Evolutionary conservation across 2,113 vertebrate genomes (phyloP), one percentile per base, ranked within the genome.

Genomic region (Malaclemys terrapin): DNA sequence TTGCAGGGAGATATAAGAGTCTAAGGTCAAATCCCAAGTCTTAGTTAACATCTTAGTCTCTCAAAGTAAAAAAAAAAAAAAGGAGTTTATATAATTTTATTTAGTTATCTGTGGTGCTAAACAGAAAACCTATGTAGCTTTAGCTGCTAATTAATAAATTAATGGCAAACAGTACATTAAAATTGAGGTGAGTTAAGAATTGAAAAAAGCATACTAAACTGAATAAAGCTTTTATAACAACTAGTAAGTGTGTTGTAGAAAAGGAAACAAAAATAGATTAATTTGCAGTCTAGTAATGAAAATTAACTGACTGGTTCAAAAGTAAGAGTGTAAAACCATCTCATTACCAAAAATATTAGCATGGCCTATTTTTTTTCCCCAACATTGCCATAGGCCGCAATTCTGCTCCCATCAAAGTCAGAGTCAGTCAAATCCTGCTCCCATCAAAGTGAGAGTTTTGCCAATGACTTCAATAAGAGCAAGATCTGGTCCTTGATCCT

Each of bases 121-220:
- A 84, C 38, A 87, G 52, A 2, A 1, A 83, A n/a, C 2, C 11
- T 90, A 52, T 8, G 17, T 87, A 91, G 86, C 69, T 69, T 92
- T 87, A 78, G 94, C 56, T 90, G 59, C 14, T 96, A 97, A 95
- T 90, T 93, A 95, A 90, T 76, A 98, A 96, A 97, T 42, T 93
- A 95, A 96, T 91, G 65, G 56, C 80, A 14, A 17, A 53, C 92
- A 95, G 52, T 42, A 87, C 38, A 85, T 95, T 62, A 92, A 91
- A 95, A 78, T 79, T 94, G 27, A 78, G 72, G 96, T 27, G 84
- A 56, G 31, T 62, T 78, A 95, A 16, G 17, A 11, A 84, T 76
- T 35, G 87, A 85, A 75, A 86, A 95, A 97, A 96, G 57, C 94
- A 86, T 13, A 72, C 24, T 76, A 95, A 94, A 91, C 59, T 86